Conservation (phyloP, 2,888 invertebrate species). For the Frankliniella fusca region DNA sequence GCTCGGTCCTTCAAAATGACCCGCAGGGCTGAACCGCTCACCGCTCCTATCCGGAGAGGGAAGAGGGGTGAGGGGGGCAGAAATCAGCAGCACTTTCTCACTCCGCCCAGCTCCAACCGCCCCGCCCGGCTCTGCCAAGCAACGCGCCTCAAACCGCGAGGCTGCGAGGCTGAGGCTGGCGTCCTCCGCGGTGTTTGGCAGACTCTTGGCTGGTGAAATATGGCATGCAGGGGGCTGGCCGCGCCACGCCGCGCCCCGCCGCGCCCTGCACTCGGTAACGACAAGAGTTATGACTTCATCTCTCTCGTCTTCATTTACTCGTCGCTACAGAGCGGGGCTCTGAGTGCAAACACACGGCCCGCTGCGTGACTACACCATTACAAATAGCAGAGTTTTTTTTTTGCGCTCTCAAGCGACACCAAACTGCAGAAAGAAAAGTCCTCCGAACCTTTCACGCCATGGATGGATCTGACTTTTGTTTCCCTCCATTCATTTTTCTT, state of each 20-base stretch:
- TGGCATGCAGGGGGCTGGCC: background rate
- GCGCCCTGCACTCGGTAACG: background rate
- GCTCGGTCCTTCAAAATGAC: background rate
- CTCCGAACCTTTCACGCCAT: too few relatives aligned
- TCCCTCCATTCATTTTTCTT: too few relatives aligned
- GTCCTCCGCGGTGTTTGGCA: background rate
- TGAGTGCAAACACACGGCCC: background rate
- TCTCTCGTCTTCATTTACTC: conserved; percentile 10
- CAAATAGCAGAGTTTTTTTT: too few relatives aligned
- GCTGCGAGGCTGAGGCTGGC: too few relatives aligned
- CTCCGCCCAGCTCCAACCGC: too few relatives aligned
- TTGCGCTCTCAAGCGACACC: too few relatives aligned
- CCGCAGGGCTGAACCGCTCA: background rate
- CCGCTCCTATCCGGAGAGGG: background rate
- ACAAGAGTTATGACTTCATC: conserved; percentile 17
- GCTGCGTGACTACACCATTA: background rate
- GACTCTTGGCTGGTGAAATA: conserved; percentile 18
- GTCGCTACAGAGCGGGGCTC: background rate
- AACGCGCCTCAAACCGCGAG: too few relatives aligned
- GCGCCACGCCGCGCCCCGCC: background rate
- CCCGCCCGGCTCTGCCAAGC: too few relatives aligned
- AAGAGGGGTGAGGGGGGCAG: background rate
- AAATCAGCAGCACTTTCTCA: too few relatives aligned
- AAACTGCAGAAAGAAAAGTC: too few relatives aligned
- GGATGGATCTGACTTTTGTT: too few relatives aligned